These are phyloP conservation scores for Hydrolagus affinis DNA, from an alignment of 2,113 vertebrate genomes.

Conservation along the genomic window DNA sequence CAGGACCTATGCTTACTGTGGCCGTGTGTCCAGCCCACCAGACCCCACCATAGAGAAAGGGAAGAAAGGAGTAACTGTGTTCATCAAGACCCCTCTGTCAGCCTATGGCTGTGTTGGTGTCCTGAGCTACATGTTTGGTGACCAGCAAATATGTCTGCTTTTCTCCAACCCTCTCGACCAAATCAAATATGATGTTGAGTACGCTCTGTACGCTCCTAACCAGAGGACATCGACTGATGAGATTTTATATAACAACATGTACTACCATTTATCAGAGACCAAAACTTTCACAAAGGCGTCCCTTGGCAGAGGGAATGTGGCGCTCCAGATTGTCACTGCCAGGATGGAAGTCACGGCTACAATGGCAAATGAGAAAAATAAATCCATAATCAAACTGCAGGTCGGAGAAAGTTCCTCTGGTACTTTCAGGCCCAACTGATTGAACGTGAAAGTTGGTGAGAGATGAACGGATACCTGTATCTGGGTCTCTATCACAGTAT, in stretches of 20 bases:
- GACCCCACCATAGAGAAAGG: neutral
- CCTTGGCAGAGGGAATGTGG: neutral
- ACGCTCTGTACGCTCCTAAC: neutral
- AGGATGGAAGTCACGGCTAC: neutral
- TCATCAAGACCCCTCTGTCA: constrained; percentile 20
- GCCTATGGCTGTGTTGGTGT: neutral
- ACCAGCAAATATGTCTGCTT: neutral
- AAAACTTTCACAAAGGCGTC: neutral
- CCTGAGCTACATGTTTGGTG: neutral
- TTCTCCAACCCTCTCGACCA: constrained; percentile 1
- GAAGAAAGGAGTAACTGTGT: neutral
- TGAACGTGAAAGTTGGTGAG: no score
- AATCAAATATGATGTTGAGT: neutral
- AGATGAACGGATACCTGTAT: no score
- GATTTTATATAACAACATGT: neutral
- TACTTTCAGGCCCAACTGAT: neutral
- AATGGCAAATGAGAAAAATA: constrained; percentile 8
- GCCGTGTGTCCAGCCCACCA: neutral
- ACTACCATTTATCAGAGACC: neutral
- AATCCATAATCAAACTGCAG: constrained; percentile 11
- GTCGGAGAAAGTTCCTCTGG: neutral
- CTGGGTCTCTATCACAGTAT: no score
- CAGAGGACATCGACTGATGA: neutral
- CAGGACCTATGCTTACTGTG: constrained; percentile 7
- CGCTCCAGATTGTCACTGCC: neutral